phyloP scores from a whole-genome alignment of 1,140 invertebrate genomes.

The Propsilocerus akamusi region DNA sequence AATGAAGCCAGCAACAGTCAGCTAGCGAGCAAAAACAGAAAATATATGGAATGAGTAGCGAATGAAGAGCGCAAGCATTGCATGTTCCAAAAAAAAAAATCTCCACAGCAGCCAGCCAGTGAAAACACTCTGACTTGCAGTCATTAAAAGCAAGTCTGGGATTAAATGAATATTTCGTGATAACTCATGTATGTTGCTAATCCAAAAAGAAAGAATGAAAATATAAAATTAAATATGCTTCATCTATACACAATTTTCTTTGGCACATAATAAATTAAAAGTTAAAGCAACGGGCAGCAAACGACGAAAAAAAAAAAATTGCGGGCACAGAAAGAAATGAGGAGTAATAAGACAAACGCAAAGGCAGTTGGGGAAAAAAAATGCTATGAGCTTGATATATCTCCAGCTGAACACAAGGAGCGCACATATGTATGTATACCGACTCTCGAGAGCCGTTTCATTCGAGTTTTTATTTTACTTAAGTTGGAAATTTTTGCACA shows the following conservation, averaged over 20 bases:
- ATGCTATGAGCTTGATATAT: background rate
- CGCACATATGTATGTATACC: too few relatives aligned
- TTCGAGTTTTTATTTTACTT: too few relatives aligned
- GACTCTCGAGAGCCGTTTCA: too few relatives aligned
- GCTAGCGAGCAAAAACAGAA: too few relatives aligned
- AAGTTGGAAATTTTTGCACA: background rate
- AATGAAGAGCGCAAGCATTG: too few relatives aligned
- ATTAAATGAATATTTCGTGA: conserved; percentile 1
- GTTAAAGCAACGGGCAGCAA: background rate
- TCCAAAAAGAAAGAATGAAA: background rate
- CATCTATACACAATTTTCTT: conserved; percentile 1
- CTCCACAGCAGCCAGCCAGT: too few relatives aligned
- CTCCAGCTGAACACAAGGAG: conserved; percentile 2
- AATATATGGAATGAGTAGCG: too few relatives aligned
- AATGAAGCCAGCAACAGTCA: too few relatives aligned
- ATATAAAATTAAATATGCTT: background rate
- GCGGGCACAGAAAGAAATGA: background rate
- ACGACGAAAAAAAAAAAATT: background rate
- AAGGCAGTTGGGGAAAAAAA: conserved; percentile 1
- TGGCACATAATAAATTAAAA: conserved; percentile 4
- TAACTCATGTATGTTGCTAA: conserved; percentile 3
- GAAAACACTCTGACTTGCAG: too few relatives aligned
- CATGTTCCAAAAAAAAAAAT: too few relatives aligned
- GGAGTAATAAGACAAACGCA: background rate
- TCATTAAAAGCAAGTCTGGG: conserved; percentile 4